A percentile compares a stretch with the other conserved stretches of the same genome.
phyloP scores from a whole-genome alignment of 2,888 invertebrate species.

The Ferdinandea cuprea region DNA sequence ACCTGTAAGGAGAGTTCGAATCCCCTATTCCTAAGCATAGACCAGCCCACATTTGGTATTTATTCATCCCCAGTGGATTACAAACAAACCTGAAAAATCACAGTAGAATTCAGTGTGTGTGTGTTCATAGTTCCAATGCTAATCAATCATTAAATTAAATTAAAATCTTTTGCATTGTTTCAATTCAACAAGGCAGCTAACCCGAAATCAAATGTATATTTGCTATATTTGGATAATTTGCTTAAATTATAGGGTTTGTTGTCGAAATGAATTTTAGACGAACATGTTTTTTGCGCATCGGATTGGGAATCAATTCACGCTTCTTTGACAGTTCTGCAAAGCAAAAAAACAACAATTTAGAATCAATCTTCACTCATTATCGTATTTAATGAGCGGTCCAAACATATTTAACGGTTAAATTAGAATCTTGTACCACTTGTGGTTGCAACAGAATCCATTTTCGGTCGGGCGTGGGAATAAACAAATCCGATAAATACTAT shows the following conservation, averaged over 20 bases:
- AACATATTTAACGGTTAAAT: constrained; percentile 24
- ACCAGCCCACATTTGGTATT: too few species aligned
- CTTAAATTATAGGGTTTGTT: background rate
- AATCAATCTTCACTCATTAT: constrained; percentile 41
- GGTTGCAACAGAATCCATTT: constrained; percentile 8
- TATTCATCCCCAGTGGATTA: too few species aligned
- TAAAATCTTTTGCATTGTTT: too few species aligned
- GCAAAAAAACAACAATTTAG: constrained; percentile 2
- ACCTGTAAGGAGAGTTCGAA: too few species aligned
- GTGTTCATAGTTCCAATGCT: too few species aligned
- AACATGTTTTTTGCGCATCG: background rate
- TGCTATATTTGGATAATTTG: background rate
- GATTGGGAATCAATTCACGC: background rate
- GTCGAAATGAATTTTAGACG: background rate
- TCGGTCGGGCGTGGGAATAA: constrained; percentile 52
- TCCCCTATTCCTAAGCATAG: too few species aligned
- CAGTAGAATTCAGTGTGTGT: too few species aligned
- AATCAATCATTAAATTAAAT: too few species aligned
- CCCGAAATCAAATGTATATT: background rate
- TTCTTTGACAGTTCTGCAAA: background rate
- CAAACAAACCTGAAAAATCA: too few species aligned
- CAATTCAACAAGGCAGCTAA: background rate
- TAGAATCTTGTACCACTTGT: background rate
- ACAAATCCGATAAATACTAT: constrained; percentile 15
- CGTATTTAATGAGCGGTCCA: constrained; percentile 20